Percentiles rank a stretch among this genome's conserved stretches.
phyloP scores from a whole-genome alignment of 2,888 invertebrate species.

The Leptodirus hochenwartii region DNA sequence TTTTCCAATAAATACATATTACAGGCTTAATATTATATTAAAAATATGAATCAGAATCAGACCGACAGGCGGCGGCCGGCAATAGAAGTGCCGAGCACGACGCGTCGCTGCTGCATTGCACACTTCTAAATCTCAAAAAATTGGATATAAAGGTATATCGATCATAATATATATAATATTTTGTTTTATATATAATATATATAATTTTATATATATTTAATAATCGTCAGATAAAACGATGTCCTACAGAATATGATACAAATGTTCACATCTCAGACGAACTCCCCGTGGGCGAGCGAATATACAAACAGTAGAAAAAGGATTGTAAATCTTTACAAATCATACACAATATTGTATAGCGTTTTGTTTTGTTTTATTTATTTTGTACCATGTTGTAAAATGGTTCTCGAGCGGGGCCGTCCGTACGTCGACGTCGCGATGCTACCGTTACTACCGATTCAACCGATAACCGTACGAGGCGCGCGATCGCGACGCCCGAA shows the following conservation, averaged over 20 bases:
- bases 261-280: constrained; percentile 18
- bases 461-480: neutral
- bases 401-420: constrained; percentile 19
- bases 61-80: too few relatives aligned
- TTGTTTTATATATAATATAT: constrained; percentile 15
- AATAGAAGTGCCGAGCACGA: too few relatives aligned
- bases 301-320: constrained; percentile 31
- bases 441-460: too few relatives aligned
- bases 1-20: constrained; percentile 27
- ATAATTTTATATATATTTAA: constrained; percentile 8
- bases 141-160: constrained; percentile 3
- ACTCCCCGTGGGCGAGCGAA: constrained; percentile 24
- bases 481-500: neutral
- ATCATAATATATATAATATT: neutral
- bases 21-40: constrained; percentile 18
- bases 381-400: constrained; percentile 29
- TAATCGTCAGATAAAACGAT: constrained; percentile 24
- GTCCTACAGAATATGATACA: constrained; percentile 28
- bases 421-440: constrained; percentile 7
- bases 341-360: constrained; percentile 19
- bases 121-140: constrained; percentile 19
- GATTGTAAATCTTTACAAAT: constrained; percentile 30
- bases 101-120: too few relatives aligned
- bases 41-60: constrained; percentile 8
- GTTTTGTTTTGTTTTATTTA: constrained; percentile 10